phyloP scores from a whole-genome alignment of 2,888 invertebrate genomes.

The Exocentrus adspersus region DNA sequence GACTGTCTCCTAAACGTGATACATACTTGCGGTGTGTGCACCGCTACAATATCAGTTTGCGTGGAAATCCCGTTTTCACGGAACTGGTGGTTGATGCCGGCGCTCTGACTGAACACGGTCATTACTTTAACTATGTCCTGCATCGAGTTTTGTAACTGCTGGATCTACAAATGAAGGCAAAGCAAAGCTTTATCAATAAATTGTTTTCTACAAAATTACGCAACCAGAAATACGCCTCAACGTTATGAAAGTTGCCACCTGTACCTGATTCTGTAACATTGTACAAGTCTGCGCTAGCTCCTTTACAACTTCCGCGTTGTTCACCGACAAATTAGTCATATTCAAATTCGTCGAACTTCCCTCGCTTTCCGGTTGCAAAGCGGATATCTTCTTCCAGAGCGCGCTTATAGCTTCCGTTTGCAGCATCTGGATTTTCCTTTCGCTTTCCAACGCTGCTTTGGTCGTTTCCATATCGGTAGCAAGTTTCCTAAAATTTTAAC shows the following conservation, averaged over 20 bases:
- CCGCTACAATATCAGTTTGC: constrained; percentile 84
- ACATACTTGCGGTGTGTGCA: constrained; percentile 77
- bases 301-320: constrained; percentile 73
- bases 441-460: constrained; percentile 84
- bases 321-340: constrained; percentile 56
- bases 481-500: constrained; percentile 69
- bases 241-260: no score
- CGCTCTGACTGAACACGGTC: constrained; percentile 65
- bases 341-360: constrained; percentile 34
- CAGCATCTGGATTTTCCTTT: constrained; percentile 84
- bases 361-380: constrained; percentile 66
- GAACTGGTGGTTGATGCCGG: constrained; percentile 47
- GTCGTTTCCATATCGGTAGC: constrained; percentile 87
- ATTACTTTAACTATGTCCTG: constrained; percentile 80
- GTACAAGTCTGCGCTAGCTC: constrained; percentile 82
- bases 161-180: constrained; percentile 70
- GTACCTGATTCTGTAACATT: constrained; percentile 77
- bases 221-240: no score
- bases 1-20: no score
- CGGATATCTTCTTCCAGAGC: constrained; percentile 86
- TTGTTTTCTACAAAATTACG: no score
- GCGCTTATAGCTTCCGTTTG: constrained; percentile 93
- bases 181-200: no score
- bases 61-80: constrained; percentile 70
- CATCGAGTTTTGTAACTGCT: constrained; percentile 82